phyloP scores from a whole-genome alignment of 2,113 vertebrate species.

The Pogona vitticeps region DNA sequence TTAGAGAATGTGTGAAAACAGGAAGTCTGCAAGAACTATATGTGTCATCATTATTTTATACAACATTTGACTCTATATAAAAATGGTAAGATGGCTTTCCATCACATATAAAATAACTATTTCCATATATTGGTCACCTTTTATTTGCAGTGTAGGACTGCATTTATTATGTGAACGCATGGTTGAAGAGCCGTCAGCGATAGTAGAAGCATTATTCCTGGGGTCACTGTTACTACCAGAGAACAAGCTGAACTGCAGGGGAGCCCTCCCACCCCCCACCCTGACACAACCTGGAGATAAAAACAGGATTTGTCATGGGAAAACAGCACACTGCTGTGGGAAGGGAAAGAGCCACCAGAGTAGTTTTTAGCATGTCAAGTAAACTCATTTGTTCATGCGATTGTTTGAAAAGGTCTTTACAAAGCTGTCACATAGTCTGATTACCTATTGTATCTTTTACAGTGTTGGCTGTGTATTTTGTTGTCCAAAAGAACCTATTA shows the following conservation, averaged over 20 bases:
- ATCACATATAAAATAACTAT: neutral
- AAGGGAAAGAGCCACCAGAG: neutral
- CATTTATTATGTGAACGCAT: neutral
- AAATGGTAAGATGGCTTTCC: neutral
- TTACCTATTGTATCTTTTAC: slow-evolving; percentile 38
- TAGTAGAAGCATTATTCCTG: neutral
- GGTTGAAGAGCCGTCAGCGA: neutral
- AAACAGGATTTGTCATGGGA: neutral
- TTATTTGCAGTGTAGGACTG: neutral
- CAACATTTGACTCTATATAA: neutral
- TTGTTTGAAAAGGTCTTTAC: neutral
- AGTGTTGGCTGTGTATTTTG: slow-evolving; percentile 96
- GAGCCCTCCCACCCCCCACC: neutral
- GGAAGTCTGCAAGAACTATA: neutral
- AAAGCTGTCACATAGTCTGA: neutral
- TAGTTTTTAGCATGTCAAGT: neutral
- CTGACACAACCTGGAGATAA: neutral
- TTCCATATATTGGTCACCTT: neutral
- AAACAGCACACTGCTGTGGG: neutral
- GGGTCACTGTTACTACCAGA: neutral
- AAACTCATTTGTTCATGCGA: neutral
- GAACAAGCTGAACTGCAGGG: neutral
- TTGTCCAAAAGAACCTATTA: slow-evolving; percentile 89
- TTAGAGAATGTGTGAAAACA: neutral
- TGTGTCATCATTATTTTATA: neutral